Percentiles rank a stretch among this genome's conserved stretches.
Evolutionary conservation across 2,888 invertebrate species (phyloP).

Genomic region (Chirona hameri): DNA sequence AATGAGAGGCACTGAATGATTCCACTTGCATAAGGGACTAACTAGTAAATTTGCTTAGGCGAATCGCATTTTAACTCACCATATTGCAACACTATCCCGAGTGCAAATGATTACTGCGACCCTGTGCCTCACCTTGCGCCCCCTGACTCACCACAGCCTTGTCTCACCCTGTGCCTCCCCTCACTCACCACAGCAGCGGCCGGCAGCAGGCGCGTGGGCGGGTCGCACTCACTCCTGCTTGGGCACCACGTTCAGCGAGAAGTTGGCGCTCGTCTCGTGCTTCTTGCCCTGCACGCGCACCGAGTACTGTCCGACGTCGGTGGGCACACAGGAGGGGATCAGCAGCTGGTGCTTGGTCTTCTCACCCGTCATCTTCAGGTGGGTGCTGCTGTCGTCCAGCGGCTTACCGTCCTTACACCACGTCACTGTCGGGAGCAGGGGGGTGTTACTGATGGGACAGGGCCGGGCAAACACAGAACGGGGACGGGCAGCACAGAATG

Average conservation of each 20-base stretch:
- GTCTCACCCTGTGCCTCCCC: neutral
- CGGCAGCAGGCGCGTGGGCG: constrained; percentile 28
- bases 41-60: too few relatives aligned
- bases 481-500: too few relatives aligned
- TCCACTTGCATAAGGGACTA: too few relatives aligned
- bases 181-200: neutral
- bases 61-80: neutral
- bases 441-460: neutral
- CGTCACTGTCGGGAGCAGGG: constrained; percentile 46
- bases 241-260: constrained; percentile 72
- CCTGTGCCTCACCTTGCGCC: neutral
- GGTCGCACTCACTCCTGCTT: constrained; percentile 39
- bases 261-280: constrained; percentile 76
- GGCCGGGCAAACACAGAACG: too few relatives aligned
- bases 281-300: constrained; percentile 80
- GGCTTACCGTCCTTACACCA: constrained; percentile 93
- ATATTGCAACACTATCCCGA: neutral
- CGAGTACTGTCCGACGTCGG: constrained; percentile 83
- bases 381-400: constrained; percentile 70
- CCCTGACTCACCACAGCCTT: neutral
- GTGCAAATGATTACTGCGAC: neutral
- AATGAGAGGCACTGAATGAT: too few relatives aligned
- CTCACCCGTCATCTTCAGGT: constrained; percentile 75
- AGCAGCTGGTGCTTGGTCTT: constrained; percentile 73
- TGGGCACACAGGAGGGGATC: constrained; percentile 66